Evolutionary conservation across 1,140 invertebrate genomes (phyloP).

Genomic region (Diorhabda elongata): DNA sequence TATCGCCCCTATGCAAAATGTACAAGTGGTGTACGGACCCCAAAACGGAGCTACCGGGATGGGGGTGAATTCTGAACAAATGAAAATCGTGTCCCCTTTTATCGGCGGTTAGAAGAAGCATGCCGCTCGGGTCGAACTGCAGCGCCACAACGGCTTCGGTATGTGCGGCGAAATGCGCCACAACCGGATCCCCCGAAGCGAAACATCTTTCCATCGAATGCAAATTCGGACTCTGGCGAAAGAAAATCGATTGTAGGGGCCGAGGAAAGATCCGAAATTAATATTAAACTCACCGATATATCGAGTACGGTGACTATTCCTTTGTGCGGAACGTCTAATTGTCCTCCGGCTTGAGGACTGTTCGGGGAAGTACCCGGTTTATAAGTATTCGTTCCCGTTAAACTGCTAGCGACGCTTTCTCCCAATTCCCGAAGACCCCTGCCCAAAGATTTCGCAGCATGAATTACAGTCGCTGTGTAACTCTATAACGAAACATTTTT

Average conservation of each 20-base stretch:
- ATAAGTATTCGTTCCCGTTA: constrained; percentile 62
- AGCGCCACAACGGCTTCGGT: constrained; percentile 85
- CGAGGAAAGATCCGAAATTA: not conserved
- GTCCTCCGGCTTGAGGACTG: constrained; percentile 46
- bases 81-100: constrained; percentile 94
- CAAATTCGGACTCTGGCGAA: too few species aligned
- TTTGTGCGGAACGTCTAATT: constrained; percentile 60
- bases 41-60: constrained; percentile 80
- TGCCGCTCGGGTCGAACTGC: constrained; percentile 88
- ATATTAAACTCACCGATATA: constrained; percentile 59
- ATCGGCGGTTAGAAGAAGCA: constrained; percentile 88
- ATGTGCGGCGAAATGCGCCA: constrained; percentile 94
- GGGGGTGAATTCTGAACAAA: constrained; percentile 89
- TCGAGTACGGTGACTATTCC: constrained; percentile 88
- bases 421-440: constrained; percentile 82
- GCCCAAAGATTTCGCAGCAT: constrained; percentile 88
- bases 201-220: too few species aligned
- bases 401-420: constrained; percentile 88
- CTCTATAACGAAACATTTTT: constrained; percentile 59
- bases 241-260: not conserved
- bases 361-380: constrained; percentile 45
- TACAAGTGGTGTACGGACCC: constrained; percentile 96
- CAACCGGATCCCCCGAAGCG: constrained; percentile 57
- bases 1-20: constrained; percentile 84
- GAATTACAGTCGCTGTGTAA: constrained; percentile 91